Evolutionary conservation across 2,113 vertebrate species (phyloP).

Genomic region (Eudyptes chrysolophus): DNA sequence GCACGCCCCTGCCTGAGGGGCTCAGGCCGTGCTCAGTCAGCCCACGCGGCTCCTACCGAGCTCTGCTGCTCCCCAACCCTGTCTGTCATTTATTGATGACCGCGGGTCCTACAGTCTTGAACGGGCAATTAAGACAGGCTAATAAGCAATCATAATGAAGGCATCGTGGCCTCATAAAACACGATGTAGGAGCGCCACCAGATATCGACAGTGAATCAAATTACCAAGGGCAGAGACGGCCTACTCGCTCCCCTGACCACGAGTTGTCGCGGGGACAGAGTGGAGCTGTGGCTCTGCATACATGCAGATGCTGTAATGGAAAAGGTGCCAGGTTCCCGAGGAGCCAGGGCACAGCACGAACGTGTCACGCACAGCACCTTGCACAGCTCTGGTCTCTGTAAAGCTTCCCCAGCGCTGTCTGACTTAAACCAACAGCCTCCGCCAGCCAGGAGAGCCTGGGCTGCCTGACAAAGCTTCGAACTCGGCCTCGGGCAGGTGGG

Average conservation of each 20-base stretch:
- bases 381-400: background rate
- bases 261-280: accelerated
- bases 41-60: accelerated
- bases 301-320: accelerated
- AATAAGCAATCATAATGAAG: background rate
- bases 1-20: background rate
- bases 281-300: background rate
- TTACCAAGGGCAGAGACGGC: background rate
- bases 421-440: background rate
- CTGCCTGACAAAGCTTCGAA: background rate
- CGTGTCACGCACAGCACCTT: accelerated
- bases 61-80: background rate
- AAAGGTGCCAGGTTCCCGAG: background rate
- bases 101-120: background rate
- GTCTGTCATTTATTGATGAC: background rate
- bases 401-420: background rate
- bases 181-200: background rate
- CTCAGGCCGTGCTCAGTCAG: background rate
- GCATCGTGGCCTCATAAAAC: background rate
- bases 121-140: background rate
- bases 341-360: background rate
- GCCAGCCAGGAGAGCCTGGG: background rate
- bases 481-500: background rate
- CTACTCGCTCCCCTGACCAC: background rate
- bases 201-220: background rate